A percentile compares a stretch with the other conserved stretches of the same genome.
These are phyloP conservation scores for Psittacula derbiana DNA, from an alignment of 2,797 vertebrate species.

Conservation along the genomic window DNA sequence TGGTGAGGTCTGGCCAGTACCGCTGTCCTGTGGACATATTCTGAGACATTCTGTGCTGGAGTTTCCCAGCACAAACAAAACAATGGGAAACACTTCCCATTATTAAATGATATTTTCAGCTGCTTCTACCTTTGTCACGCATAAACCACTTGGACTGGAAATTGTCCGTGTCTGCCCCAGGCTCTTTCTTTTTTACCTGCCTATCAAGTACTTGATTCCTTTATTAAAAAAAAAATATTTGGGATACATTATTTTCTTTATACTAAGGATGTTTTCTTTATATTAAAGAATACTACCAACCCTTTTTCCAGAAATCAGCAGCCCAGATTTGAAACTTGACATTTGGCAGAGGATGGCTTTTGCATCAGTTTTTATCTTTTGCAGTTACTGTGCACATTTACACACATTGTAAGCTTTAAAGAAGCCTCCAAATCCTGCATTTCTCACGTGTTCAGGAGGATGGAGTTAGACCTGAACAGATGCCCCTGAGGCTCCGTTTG, in stretches of 20 bases:
- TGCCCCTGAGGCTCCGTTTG: accelerated
- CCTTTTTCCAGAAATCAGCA: not conserved
- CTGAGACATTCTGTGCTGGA: not conserved
- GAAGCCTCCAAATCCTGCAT: not conserved
- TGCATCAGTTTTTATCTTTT: not conserved
- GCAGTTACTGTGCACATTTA: not conserved
- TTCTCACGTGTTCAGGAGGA: not conserved
- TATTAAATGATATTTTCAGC: not conserved
- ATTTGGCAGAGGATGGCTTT: not conserved
- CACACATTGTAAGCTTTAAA: not conserved
- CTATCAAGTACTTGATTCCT: not conserved
- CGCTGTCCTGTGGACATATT: not conserved
- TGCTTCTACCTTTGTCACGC: not conserved
- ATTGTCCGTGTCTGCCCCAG: not conserved
- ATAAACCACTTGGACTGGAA: not conserved
- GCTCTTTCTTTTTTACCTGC: not conserved
- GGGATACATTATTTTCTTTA: not conserved
- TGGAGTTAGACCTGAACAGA: not conserved
- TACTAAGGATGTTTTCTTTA: not conserved
- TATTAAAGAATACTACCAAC: not conserved
- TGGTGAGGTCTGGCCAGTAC: not conserved
- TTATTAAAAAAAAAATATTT: not conserved
- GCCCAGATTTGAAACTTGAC: not conserved
- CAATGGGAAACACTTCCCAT: not conserved
- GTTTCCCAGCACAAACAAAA: not conserved